Conservation (phyloP, 2,113 vertebrate species). For the Leucoraja erinaceus region DNA sequence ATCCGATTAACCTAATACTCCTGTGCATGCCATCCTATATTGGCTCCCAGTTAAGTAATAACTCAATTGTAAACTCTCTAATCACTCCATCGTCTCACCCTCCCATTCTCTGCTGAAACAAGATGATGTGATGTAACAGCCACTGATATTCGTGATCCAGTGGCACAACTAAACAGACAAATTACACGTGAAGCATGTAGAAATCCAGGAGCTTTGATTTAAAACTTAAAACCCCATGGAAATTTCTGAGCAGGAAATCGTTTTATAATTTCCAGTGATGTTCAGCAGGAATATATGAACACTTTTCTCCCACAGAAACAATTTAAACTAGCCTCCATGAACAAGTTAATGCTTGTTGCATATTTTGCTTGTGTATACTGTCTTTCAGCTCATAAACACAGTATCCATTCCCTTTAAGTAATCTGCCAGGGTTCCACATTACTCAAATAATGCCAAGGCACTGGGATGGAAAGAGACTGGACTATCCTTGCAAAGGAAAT, state of each 20-base stretch:
- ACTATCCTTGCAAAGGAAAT: background rate
- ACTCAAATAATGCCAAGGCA: background rate
- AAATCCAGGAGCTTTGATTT: background rate
- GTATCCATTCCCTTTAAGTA: background rate
- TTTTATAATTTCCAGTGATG: background rate
- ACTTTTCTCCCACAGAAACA: background rate
- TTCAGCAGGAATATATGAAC: background rate
- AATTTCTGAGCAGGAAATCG: background rate
- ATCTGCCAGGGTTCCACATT: background rate
- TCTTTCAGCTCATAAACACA: background rate
- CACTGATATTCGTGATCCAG: background rate
- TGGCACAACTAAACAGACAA: background rate
- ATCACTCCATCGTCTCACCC: background rate
- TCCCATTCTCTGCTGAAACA: background rate
- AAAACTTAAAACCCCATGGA: background rate
- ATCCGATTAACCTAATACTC: too few species aligned
- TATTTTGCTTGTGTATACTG: background rate
- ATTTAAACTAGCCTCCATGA: background rate
- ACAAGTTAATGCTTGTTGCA: slow-evolving; percentile 6
- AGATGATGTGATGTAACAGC: background rate
- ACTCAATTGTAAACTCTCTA: too few species aligned
- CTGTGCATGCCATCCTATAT: too few species aligned
- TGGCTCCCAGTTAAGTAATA: too few species aligned
- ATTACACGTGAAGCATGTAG: background rate
- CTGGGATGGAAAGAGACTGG: too few species aligned